phyloP scores from a whole-genome alignment of 1,140 invertebrate species.

The Calycopis cecrops region DNA sequence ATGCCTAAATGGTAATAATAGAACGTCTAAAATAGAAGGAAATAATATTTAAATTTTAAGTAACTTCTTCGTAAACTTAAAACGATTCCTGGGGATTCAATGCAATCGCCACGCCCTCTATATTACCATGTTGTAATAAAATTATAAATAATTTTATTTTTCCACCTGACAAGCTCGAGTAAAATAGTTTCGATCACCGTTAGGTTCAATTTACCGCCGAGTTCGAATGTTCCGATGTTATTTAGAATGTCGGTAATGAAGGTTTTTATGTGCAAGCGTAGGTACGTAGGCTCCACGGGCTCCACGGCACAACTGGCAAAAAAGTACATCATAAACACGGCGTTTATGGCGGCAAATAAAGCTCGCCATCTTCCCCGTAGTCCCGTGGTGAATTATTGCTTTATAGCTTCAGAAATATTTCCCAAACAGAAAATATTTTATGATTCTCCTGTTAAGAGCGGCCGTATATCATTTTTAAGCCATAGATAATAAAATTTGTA shows the following conservation, averaged over 20 bases:
- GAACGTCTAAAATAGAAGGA: no score
- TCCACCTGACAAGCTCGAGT: no score
- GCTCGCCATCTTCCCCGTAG: constrained; percentile 67
- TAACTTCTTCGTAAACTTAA: no score
- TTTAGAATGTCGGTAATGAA: constrained; percentile 35
- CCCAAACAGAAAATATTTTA: constrained; percentile 75
- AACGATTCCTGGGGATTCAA: no score
- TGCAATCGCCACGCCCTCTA: no score
- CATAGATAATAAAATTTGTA: constrained; percentile 74
- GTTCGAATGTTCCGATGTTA: background rate
- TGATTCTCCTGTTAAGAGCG: constrained; percentile 72
- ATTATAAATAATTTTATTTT: no score
- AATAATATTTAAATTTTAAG: no score
- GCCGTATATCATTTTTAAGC: constrained; percentile 71
- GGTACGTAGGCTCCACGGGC: constrained; percentile 38
- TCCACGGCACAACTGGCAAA: constrained; percentile 46
- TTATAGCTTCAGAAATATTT: constrained; percentile 74
- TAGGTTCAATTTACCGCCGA: no score
- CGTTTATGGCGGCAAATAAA: constrained; percentile 73
- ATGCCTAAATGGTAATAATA: no score
- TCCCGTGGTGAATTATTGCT: constrained; percentile 73
- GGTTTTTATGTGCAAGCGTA: constrained; percentile 50
- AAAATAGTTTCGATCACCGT: background rate
- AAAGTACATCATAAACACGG: constrained; percentile 67
- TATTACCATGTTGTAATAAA: no score